Evolutionary conservation across 2,797 vertebrate species (phyloP).

Genomic region (Pangasius krempfi): DNA sequence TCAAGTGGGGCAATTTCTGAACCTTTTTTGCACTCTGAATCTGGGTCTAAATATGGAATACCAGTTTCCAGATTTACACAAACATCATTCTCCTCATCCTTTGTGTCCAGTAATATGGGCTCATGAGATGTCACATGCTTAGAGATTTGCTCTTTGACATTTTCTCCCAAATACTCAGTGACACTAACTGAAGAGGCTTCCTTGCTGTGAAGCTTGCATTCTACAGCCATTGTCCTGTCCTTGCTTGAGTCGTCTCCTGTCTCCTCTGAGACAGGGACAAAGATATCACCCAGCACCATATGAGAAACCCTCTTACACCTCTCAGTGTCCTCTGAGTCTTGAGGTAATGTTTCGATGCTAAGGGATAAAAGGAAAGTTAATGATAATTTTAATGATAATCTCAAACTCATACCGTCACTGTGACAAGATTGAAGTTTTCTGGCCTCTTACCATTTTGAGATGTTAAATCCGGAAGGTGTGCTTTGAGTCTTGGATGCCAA

Average conservation of each 20-base stretch:
- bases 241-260: constrained; percentile 7
- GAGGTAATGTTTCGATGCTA: constrained; percentile 1
- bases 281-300: constrained; percentile 21
- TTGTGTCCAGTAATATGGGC: neutral
- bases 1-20: neutral
- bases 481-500: neutral
- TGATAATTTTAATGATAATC: neutral
- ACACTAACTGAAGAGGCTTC: constrained; percentile 8
- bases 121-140: neutral
- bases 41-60: neutral
- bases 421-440: neutral
- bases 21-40: neutral
- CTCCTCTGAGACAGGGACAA: constrained; percentile 15
- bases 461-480: neutral
- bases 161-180: neutral
- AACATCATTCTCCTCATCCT: neutral
- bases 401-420: neutral
- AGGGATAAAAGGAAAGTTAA: neutral
- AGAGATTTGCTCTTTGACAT: neutral
- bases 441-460: constrained; percentile 5
- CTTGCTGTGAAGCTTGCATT: constrained; percentile 9
- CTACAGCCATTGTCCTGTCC: neutral
- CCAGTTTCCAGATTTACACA: neutral
- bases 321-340: neutral
- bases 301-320: constrained; percentile 3